Evolutionary conservation across 2,113 vertebrate species (phyloP), one percentile per base, ranked within the genome.

Genomic region (Cacatua alba): DNA sequence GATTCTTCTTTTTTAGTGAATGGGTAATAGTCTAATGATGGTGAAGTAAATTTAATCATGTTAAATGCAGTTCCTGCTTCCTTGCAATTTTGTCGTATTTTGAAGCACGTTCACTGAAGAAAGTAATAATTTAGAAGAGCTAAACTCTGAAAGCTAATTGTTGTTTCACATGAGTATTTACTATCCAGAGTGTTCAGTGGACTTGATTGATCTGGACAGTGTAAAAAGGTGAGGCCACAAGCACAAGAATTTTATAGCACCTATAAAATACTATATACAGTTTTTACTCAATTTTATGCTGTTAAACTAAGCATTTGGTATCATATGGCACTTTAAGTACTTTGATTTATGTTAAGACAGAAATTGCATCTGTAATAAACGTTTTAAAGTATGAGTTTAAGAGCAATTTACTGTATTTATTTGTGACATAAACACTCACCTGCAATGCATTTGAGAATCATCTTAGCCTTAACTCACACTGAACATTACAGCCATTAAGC

Each of bases 331-430:
- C 92, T 97, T 97, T 86, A 94, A 97, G 96, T 85, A 84, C 97
- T 93, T 94, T 97, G 98, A 97, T 98, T 97, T 95, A 98, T 84
- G 95, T 83, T 53, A 49, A 95, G 95, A 86, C 96, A 94, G 97
- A 92, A 97, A 96, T 67, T 97, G 93, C 96, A 97, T 52, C 82
- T 95, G 94, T 85, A 97, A 97, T 97, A 96, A 98, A 96, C 96
- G 64, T 74, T 49, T 95, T 85, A 35, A 97, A 97, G 95, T 60
- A 83, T 57, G 90, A 90, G 94, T 82, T 98, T 96, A 95, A 94
- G 95, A 95, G 97, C 96, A 95, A 95, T 94, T 91, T 89, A 59
- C 96, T 94, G 94, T 94, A 97, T 97, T 98, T 98, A 97, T 98
- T 90, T 97, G 97, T 96, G 95, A 92, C 91, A 97, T 97, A 97